These are phyloP conservation scores for Anas flavirostris DNA, from an alignment of 2,797 vertebrate species.

Conservation along the genomic window DNA sequence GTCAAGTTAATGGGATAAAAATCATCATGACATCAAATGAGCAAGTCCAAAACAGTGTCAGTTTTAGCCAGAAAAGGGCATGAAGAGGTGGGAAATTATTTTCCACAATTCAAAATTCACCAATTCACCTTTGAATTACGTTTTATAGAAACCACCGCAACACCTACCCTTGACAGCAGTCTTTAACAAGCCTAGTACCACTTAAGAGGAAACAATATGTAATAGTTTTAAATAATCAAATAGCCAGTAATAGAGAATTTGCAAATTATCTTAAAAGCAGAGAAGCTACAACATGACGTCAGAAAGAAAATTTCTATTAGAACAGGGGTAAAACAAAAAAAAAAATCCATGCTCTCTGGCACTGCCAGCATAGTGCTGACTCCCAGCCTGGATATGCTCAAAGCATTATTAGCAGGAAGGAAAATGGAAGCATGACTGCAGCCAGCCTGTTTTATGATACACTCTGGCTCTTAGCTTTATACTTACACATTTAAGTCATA, in stretches of 20 bases:
- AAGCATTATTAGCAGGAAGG: background rate
- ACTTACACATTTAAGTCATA: slow-evolving; percentile 86
- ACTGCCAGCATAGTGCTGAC: background rate
- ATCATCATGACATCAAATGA: background rate
- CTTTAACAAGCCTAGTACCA: background rate
- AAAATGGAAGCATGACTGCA: background rate
- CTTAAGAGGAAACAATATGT: background rate
- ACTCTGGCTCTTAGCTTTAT: background rate
- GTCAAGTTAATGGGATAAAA: background rate
- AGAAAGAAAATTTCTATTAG: background rate
- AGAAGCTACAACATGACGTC: background rate
- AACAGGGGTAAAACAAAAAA: background rate
- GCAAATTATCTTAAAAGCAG: background rate
- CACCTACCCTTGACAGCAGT: background rate
- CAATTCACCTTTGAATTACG: background rate
- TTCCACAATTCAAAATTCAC: background rate
- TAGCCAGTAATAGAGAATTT: background rate
- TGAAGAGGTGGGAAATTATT: background rate
- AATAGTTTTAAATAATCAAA: background rate
- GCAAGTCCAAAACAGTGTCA: background rate
- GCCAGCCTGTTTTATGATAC: background rate
- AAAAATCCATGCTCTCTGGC: background rate
- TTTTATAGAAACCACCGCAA: background rate
- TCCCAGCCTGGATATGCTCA: background rate
- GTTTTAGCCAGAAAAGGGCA: background rate